Conservation (phyloP, 2,797 vertebrate species). For the Hemitrygon akajei region DNA sequence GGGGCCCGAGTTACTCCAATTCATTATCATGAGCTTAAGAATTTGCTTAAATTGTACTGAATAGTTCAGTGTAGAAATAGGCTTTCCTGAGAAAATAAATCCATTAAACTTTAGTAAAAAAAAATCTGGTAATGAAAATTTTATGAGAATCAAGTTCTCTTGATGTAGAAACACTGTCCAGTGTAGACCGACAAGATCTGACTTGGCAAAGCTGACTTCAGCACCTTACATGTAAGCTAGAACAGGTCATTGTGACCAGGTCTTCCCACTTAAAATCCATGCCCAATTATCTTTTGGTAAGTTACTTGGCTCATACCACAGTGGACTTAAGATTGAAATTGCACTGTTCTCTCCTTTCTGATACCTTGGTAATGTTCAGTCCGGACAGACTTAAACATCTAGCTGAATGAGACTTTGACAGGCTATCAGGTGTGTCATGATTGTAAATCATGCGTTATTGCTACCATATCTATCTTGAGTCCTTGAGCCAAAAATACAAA, state of each 20-base stretch:
- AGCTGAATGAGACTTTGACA: neutral
- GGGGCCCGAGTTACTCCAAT: neutral
- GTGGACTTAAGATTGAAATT: neutral
- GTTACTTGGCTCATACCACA: neutral
- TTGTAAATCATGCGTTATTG: neutral
- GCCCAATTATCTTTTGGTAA: neutral
- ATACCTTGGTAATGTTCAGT: neutral
- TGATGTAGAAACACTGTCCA: neutral
- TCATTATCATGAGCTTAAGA: neutral
- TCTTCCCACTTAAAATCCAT: neutral
- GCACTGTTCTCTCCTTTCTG: neutral
- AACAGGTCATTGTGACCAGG: neutral
- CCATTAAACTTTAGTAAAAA: neutral
- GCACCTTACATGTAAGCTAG: neutral
- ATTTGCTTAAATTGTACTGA: neutral
- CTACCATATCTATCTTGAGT: no score
- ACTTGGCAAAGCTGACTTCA: neutral
- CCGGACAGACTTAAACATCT: neutral
- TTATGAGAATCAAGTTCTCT: neutral
- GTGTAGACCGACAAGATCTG: neutral
- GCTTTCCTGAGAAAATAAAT: neutral
- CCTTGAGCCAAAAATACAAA: no score
- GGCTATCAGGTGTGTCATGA: neutral
- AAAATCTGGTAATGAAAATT: neutral
- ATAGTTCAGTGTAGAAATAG: neutral